These are phyloP conservation scores for Alitta virens DNA, from an alignment of 2,888 invertebrate species.

Conservation along the genomic window DNA sequence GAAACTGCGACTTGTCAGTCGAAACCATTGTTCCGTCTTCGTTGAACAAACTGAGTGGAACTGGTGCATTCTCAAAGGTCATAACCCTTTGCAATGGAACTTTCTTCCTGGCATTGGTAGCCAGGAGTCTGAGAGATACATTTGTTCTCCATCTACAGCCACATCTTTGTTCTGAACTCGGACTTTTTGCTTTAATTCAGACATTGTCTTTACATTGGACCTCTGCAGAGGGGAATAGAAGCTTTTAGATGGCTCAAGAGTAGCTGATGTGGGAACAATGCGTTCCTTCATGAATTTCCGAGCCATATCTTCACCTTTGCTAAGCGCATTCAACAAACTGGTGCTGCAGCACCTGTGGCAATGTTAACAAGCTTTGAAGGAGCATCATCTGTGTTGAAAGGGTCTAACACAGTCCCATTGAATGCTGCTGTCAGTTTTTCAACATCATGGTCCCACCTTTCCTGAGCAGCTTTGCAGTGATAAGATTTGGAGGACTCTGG, in stretches of 20 bases:
- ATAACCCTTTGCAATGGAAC: slow-evolving; percentile 4
- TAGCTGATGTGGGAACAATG: no score
- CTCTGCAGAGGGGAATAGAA: no score
- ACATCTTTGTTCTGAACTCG: no score
- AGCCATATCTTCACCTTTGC: neutral
- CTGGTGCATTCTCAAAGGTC: slow-evolving; percentile 9
- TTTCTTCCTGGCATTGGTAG: neutral
- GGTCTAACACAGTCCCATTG: neutral
- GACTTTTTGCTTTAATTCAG: no score
- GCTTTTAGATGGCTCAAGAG: no score
- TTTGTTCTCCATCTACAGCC: no score
- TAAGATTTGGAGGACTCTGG: no score
- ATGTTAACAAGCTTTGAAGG: neutral
- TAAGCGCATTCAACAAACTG: neutral
- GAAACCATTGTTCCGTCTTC: slow-evolving; percentile 4
- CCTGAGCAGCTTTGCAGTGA: neutral
- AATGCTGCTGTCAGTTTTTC: neutral
- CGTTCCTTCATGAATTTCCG: no score
- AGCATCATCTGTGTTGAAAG: neutral
- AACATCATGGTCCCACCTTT: neutral
- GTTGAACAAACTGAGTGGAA: slow-evolving; percentile 6
- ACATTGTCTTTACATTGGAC: no score
- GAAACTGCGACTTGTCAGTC: neutral
- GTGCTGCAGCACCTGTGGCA: slow-evolving; percentile 4
- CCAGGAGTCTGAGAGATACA: slow-evolving; percentile 4